Base-by-base conservation (phyloP, 1,140 invertebrate species). In the Mercenaria mercenaria region DNA sequence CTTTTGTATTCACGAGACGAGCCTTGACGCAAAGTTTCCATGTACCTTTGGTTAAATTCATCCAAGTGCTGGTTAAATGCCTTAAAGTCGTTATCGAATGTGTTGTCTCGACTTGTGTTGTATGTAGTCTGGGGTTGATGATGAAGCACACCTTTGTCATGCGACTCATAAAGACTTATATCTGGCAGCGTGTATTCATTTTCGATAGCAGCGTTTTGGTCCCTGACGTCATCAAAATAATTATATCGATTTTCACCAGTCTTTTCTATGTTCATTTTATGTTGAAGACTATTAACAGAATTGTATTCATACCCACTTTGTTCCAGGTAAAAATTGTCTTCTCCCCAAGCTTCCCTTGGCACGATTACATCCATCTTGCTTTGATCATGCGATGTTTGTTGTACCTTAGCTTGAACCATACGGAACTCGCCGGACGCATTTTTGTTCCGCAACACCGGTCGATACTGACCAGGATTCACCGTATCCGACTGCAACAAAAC, bases 401-500 rank as follows among this genome's bases (percentile, higher is more conserved):
- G 67, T 41, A 72, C 1, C 34, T 72, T 72, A 6, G 67, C 67
- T 72, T 72, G 67, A 13, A 72, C 67, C 32, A 72, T 39, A 39
- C 67, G 67, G 67, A 72, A 72, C 34, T 72, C 67, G 1, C n/a
- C 67, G 15, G 32, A 39, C 15, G 67, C 10, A 15, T 39, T 34
- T 20, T 39, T 72, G 29, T 79, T 56, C 11, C 39, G 8, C 15
- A 32, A 18, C 29, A 85, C 26, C 13, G 82, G 82, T 34, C 18
- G 37, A 72, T 52, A 85, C 15, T 13, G 26, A 3, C 82, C 82
- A 50, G 64, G 59, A 11, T 41, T 43, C 4, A 1, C 26, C 6
- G 59, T 23, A 39, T 41, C 74, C 20, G 72, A 67, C 52, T 87
- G 69, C n/a, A 87, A 37, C n/a, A 87, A n/a, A n/a, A 87, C 52